Base-by-base conservation (phyloP, 2,888 invertebrate genomes). In the Andrena camellia region DNA sequence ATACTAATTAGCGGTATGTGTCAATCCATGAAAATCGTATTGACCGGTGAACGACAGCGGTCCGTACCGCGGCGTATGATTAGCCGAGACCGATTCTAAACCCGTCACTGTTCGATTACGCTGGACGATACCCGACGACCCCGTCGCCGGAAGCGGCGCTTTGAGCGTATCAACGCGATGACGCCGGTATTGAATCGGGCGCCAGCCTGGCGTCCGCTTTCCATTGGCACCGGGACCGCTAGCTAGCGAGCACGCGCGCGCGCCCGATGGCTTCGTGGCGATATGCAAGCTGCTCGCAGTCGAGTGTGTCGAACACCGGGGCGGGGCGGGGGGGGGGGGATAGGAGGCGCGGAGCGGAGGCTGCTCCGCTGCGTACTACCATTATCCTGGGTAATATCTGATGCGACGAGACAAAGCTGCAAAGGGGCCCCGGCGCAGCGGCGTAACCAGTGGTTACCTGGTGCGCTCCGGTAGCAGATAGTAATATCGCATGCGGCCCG, bases 371-470 rank as follows among this genome's bases (percentile, higher is more conserved):
- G 73, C 74, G 64, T 68, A 81, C 42, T 68, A 81, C 42, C 78
- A 87, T 88, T 88, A 88, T 85, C 81, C 85, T 64, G 1, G 80
- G 78, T 85, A 86, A 87, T 90, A 89, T 88, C 86, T 86, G 89
- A 89, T 87, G 82, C 86, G 76, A 26, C 75, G 73, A 68, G 85
- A 88, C 88, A 89, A 87, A 83, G 85, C 86, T 74, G 74, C 78
- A 81, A 89, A 86, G 33, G 33, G 85, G 81, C 71, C 75, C 42
- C 13, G 42, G 42, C 42, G 42, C 42, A 17, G 59, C 60, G 73
- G 48, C 68, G 70, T 71, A 79, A 68, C 73, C 78, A 57, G 64
- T 73, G 64, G 54, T 48, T 54, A 59, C 59, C 74, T 59, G 57
- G 76, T 5, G 23, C 42, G 23, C 42, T 2, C 1, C 17, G 26